Evolutionary conservation across 2,113 vertebrate genomes (phyloP).

Genomic region (Centropristis striata): DNA sequence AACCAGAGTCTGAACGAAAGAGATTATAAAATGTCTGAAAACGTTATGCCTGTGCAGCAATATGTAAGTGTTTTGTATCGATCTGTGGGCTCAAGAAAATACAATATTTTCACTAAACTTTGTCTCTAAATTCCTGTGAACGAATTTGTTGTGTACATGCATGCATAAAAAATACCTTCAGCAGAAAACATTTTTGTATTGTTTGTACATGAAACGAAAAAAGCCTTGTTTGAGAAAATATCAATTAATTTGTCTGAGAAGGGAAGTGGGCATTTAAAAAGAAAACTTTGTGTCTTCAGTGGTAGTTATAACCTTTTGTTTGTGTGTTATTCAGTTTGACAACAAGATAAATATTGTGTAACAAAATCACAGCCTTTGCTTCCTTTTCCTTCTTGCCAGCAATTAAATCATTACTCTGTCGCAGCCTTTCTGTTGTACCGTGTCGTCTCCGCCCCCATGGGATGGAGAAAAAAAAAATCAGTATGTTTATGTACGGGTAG

Average conservation of each 20-base stretch:
- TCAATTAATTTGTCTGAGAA: not conserved
- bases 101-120: too few species aligned
- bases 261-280: not conserved
- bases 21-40: too few species aligned
- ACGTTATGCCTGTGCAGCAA: too few species aligned
- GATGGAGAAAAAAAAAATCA: conserved; percentile 35
- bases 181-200: too few species aligned
- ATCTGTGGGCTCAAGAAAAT: too few species aligned
- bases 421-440: conserved; percentile 61
- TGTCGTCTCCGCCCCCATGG: conserved; percentile 42
- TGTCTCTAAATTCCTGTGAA: too few species aligned
- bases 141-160: not conserved
- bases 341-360: conserved; percentile 69
- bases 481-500: conserved; percentile 52
- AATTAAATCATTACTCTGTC: conserved; percentile 79
- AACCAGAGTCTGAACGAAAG: too few species aligned
- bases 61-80: too few species aligned
- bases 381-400: conserved; percentile 43
- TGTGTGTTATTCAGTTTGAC: conserved; percentile 67
- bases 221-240: not conserved
- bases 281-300: conserved; percentile 19
- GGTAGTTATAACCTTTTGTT: conserved; percentile 19
- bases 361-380: conserved; percentile 58
- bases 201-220: too few species aligned
- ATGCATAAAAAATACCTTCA: not conserved